A percentile compares a stretch with the other conserved stretches of the same genome.
Evolutionary conservation across 2,888 invertebrate species (phyloP).

Genomic region (Criorhina ranunculi): DNA sequence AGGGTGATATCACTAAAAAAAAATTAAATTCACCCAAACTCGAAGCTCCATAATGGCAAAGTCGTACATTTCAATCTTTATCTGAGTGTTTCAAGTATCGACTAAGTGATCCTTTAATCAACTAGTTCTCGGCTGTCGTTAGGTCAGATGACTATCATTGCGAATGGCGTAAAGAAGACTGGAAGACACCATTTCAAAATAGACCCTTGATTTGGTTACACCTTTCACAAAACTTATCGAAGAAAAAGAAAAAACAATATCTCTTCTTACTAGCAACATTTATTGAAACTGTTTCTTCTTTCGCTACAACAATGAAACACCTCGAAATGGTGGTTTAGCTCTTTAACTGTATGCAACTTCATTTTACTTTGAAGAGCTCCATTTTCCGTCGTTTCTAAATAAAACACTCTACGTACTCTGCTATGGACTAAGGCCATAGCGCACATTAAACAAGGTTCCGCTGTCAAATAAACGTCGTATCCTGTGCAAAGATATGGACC

Average conservation of each 20-base stretch:
- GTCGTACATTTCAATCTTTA: too few species aligned
- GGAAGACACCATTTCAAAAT: too few species aligned
- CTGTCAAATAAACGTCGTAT: constrained; percentile 92
- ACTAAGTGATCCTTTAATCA: too few species aligned
- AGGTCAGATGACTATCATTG: too few species aligned
- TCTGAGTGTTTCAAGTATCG: too few species aligned
- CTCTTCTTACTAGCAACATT: constrained; percentile 24
- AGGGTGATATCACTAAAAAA: too few species aligned
- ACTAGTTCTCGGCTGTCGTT: too few species aligned
- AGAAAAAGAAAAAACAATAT: neutral
- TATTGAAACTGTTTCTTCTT: constrained; percentile 21
- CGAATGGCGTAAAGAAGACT: too few species aligned
- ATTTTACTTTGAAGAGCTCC: constrained; percentile 91
- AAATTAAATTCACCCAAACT: too few species aligned
- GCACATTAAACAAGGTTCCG: constrained; percentile 97
- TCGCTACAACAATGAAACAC: constrained; percentile 86
- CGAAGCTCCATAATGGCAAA: too few species aligned
- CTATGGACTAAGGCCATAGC: constrained; percentile 97
- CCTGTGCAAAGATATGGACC: constrained; percentile 94
- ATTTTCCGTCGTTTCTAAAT: constrained; percentile 85
- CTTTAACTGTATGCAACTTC: constrained; percentile 91
- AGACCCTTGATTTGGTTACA: too few species aligned
- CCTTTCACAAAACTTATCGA: too few species aligned
- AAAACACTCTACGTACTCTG: constrained; percentile 93
- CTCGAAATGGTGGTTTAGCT: constrained; percentile 96